These are phyloP conservation scores for Fratercula arctica DNA, from an alignment of 2,797 vertebrate genomes.

Conservation along the genomic window DNA sequence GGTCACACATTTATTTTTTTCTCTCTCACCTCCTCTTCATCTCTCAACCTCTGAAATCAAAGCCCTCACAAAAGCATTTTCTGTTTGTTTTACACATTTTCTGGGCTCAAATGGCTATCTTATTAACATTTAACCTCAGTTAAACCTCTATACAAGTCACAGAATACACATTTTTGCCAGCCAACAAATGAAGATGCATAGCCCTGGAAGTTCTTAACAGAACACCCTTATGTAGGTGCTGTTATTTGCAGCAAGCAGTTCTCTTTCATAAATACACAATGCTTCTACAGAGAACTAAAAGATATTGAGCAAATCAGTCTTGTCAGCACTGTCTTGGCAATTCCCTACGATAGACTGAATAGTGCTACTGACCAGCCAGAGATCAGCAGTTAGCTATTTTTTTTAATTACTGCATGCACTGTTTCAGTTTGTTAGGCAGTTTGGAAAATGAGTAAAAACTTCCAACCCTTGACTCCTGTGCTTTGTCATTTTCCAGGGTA, in stretches of 20 bases:
- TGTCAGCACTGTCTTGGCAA: not conserved
- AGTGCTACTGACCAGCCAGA: not conserved
- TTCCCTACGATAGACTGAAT: not conserved
- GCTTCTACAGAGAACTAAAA: not conserved
- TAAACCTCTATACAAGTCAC: not conserved
- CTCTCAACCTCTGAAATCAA: not conserved
- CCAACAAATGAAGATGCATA: not conserved
- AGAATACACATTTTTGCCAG: not conserved
- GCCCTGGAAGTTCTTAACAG: not conserved
- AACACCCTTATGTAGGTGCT: not conserved
- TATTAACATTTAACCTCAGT: not conserved
- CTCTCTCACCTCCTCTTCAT: not conserved
- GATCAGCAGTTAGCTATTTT: not conserved
- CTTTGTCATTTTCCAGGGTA: not conserved
- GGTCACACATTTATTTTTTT: accelerated
- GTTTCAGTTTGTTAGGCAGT: not conserved
- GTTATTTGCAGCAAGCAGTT: not conserved
- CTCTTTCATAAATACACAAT: not conserved
- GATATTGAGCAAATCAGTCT: not conserved
- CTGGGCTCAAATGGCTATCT: not conserved
- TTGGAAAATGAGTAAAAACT: not conserved
- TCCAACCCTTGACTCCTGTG: not conserved
- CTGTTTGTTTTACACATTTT: not conserved
- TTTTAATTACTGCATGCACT: not conserved
- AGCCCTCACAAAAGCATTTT: not conserved